Evolutionary conservation across 1,140 invertebrate genomes (phyloP), one percentile per base, ranked within the genome.

Genomic region (Lutraria rhynchaena): DNA sequence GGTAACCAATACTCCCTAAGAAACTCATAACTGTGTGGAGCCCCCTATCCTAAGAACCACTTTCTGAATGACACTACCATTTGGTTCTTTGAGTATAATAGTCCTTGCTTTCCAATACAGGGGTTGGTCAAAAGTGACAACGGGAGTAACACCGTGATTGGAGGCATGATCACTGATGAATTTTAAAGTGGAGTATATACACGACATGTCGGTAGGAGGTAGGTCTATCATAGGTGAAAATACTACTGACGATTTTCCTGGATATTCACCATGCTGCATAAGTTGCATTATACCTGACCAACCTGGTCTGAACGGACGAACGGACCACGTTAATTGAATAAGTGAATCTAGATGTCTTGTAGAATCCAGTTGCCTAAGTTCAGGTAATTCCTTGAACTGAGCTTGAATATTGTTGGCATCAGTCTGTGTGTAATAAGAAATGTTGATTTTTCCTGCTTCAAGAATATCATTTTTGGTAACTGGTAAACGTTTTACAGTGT

Each of bases 191-290:
- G 88, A 88, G 44, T 83, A 87, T 11, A 87, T 85, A 65, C 88
- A 90, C 15, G 85, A 53, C 27, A 83, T 76, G 63, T 89, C 85
- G 55, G 70, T 83, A 29, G 85, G 85, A 53, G 83, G 70, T 74
- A 88, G 27, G 57, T 89, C 87, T 49, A 89, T 83, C 57, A 89
- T 86, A 19, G 88, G 86, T 27, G 87, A 67, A 71, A 88, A 84
- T 37, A 61, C 15, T 5, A 77, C 19, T n/a, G 41, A 15, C 44
- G 63, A 61, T 71, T 77, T 60, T 49, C 81, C 65, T 0, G 74
- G 81, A 31, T 71, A 27, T 4, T 5, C 29, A 11, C 46, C 69
- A 49, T 31, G 7, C 49, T 49, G 46, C 11, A 35, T 22, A 19
- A 31, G 5, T 29, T 55, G 69, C 69, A 71, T 51, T 17, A 51